Evolutionary conservation across 2,113 vertebrate species (phyloP), one percentile per base, ranked within the genome.

Genomic region (Salvelinus alpinus): DNA sequence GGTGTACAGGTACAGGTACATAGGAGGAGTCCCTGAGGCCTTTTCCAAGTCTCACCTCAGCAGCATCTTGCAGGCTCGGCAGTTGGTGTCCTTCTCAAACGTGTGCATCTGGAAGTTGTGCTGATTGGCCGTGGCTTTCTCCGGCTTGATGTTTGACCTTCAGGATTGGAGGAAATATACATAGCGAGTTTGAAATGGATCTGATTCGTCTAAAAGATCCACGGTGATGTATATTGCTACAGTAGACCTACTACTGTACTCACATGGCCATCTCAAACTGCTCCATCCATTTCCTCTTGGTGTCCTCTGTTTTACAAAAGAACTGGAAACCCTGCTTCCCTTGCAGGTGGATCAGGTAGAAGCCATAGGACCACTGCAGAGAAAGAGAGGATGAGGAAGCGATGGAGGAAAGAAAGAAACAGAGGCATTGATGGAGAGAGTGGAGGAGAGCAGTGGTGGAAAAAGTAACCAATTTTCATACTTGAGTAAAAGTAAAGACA

Each of bases 241-340:
- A 59, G 76, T 16, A 1, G 31, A 57, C 77, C 38, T 44, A 44
- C 38, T 11, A 44, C 38, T 44, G 38, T 29, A 22, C 9, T 1
- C 91, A 99, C 98, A 99, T 97, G 81, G 97, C 98, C 98, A 99
- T 99, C 82, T 98, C 96, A 73, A 99, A 98, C 91, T 99, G 97
- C 87, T 99, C 97, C 97, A 98, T 98, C 98, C 98, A 99, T 76
- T 97, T 98, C 90, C 97, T 92, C 92, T 99, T 99, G 87, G 96
- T 98, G 64, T 99, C 98, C 75, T 98, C 98, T 0, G 98, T 99
- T 92, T 99, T 99, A 90, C 97, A 98, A 91, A 99, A 99, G 84
- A 99, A 95, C 94, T 99, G 98, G 91, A 98, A 99, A 77, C 98
- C 98, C 82, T 99, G 97, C 73, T 98, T 99, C 0, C 97, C 98